Percentiles rank a stretch among this genome's conserved stretches.
These are phyloP conservation scores for Orchesella flavescens DNA, from an alignment of 2,888 invertebrate genomes.

Conservation along the genomic window DNA sequence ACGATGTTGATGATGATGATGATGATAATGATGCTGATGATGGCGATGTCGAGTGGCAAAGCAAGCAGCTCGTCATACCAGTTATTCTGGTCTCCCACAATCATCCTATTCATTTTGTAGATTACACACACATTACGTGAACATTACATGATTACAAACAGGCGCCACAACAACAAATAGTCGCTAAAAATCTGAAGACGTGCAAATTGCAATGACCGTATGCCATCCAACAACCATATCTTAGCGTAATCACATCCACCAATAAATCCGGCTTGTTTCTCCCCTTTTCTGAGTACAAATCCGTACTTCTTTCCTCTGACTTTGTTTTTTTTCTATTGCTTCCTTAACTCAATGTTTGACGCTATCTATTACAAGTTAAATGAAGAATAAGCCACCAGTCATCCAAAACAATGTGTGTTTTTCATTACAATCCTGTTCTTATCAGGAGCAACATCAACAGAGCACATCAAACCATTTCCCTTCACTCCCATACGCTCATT, in stretches of 20 bases:
- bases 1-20: slow-evolving; percentile 45
- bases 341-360: slow-evolving; percentile 3
- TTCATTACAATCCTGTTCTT: no score
- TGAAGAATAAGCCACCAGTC: background rate
- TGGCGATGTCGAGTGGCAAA: background rate
- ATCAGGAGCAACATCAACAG: no score
- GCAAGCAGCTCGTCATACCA: slow-evolving; percentile 52
- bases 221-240: slow-evolving; percentile 15
- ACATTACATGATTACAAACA: slow-evolving; percentile 65
- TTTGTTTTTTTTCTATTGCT: background rate
- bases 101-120: slow-evolving; percentile 56
- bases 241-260: background rate
- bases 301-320: no score
- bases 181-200: slow-evolving; percentile 35
- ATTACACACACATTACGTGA: slow-evolving; percentile 63
- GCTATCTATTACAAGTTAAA: background rate
- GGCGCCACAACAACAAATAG: slow-evolving; percentile 50
- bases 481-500: no score
- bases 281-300: background rate
- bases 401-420: no score
- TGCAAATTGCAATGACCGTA: slow-evolving; percentile 47
- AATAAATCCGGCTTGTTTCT: slow-evolving; percentile 13
- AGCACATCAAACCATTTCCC: no score
- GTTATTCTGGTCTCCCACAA: slow-evolving; percentile 63
- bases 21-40: slow-evolving; percentile 45